Percentiles rank a stretch among this genome's conserved stretches.
Evolutionary conservation across 2,888 invertebrate species (phyloP).

Genomic region (Latheticus oryzae): DNA sequence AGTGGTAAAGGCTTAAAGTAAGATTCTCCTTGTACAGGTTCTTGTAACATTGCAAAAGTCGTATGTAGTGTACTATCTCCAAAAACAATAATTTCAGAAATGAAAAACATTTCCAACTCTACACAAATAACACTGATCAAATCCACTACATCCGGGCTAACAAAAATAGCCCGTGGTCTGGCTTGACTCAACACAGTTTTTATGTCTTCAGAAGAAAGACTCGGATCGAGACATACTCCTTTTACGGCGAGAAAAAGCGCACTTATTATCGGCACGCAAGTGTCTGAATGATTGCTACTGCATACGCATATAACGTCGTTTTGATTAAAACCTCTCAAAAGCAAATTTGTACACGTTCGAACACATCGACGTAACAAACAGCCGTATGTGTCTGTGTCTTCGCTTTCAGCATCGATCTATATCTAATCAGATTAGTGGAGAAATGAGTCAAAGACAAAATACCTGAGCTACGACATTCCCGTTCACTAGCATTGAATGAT

Average conservation of each 20-base stretch:
- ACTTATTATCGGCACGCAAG: slow-evolving; percentile 66
- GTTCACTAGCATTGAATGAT: slow-evolving; percentile 14
- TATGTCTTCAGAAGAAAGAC: slow-evolving; percentile 50
- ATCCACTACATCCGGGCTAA: slow-evolving; percentile 48
- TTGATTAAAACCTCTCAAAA: slow-evolving; percentile 58
- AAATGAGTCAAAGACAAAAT: slow-evolving; percentile 55
- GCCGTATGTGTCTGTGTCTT: slow-evolving; percentile 63
- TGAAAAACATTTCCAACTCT: too few species aligned
- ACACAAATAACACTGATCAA: slow-evolving; percentile 49
- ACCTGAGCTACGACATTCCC: slow-evolving; percentile 25
- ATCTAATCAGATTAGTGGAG: slow-evolving; percentile 46
- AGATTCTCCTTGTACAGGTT: slow-evolving; percentile 49
- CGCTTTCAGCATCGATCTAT: slow-evolving; percentile 54
- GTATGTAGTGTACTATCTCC: slow-evolving; percentile 46
- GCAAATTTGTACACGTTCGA: slow-evolving; percentile 64
- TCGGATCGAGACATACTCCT: slow-evolving; percentile 55
- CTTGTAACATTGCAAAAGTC: slow-evolving; percentile 48
- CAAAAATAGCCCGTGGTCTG: slow-evolving; percentile 56
- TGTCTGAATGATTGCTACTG: slow-evolving; percentile 65
- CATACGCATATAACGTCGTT: slow-evolving; percentile 67
- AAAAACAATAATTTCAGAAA: slow-evolving; percentile 55
- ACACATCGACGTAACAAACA: slow-evolving; percentile 64
- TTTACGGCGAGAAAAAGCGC: slow-evolving; percentile 64
- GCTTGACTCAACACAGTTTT: slow-evolving; percentile 51
- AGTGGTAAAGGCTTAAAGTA: slow-evolving; percentile 49